These are phyloP conservation scores for Anas flavirostris DNA, from an alignment of 2,797 vertebrate genomes.

Conservation along the genomic window DNA sequence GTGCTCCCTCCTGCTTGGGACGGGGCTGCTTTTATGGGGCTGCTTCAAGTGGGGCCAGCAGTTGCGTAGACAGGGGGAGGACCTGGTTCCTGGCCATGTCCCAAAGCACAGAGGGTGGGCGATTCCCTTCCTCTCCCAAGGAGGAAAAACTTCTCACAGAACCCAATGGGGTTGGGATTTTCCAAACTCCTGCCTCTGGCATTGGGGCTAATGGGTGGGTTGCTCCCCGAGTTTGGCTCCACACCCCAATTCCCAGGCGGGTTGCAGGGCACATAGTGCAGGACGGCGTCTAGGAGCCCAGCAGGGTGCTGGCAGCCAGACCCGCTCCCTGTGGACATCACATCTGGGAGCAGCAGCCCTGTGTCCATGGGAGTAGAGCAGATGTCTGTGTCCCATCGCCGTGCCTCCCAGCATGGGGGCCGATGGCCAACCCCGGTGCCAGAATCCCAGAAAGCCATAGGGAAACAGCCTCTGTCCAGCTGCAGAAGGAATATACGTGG, in stretches of 20 bases:
- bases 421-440: neutral
- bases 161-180: neutral
- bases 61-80: neutral
- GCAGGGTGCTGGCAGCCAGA: neutral
- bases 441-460: fast-evolving
- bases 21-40: slow-evolving; percentile 26
- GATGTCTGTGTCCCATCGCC: fast-evolving
- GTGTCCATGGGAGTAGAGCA: neutral
- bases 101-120: slow-evolving; percentile 48
- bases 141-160: neutral
- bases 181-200: neutral
- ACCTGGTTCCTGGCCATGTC: neutral
- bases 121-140: neutral
- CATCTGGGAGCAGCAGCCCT: neutral
- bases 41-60: neutral
- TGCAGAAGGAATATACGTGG: fast-evolving
- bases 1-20: neutral
- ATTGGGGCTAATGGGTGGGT: fast-evolving
- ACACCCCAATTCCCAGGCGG: fast-evolving
- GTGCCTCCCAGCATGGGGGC: neutral
- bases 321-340: fast-evolving
- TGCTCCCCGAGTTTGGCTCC: neutral
- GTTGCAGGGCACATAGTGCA: neutral
- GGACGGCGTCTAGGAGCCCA: neutral
- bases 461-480: neutral